Evolutionary conservation across 1,140 invertebrate species (phyloP).

Genomic region (Zaprionus kolodkinae): DNA sequence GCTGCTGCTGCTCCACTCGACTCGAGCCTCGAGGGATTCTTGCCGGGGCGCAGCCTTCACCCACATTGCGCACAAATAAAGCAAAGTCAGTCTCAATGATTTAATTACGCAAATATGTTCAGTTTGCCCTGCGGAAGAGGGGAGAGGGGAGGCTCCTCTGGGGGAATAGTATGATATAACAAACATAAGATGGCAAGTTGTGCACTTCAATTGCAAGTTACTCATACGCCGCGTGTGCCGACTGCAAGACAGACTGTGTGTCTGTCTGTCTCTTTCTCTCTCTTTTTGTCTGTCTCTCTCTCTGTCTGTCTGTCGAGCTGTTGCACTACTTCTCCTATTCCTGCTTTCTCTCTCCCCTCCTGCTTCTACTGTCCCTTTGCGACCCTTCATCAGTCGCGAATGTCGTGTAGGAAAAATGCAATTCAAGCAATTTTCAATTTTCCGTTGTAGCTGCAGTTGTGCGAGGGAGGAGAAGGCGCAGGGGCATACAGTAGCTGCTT

Average conservation of each 20-base stretch:
- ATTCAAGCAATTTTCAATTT: conserved; percentile 80
- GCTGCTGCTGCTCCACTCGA: not conserved
- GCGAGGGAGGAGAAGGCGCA: not conserved
- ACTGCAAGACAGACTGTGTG: not conserved
- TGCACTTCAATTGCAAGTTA: conserved; percentile 58
- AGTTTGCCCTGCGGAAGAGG: conserved; percentile 17
- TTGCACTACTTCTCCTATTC: conserved; percentile 7
- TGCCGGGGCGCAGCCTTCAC: conserved; percentile 22
- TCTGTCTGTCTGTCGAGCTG: no score
- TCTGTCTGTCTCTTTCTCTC: conserved; percentile 1
- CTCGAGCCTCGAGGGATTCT: not conserved
- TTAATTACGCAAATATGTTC: conserved; percentile 64
- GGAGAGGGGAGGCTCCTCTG: not conserved
- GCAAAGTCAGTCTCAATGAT: conserved; percentile 57
- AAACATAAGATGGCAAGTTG: conserved; percentile 68
- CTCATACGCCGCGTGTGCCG: conserved; percentile 57
- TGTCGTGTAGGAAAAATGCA: conserved; percentile 57
- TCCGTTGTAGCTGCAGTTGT: conserved; percentile 46
- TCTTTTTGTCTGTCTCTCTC: conserved; percentile 8
- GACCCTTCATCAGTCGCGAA: conserved; percentile 32
- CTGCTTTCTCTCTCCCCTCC: not conserved
- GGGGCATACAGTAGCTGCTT: not conserved
- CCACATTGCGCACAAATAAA: conserved; percentile 42
- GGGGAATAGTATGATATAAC: conserved; percentile 56
- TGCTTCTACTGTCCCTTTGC: conserved; percentile 10